Evolutionary conservation across 2,888 invertebrate genomes (phyloP).

Genomic region (Xanthorhoe designata): DNA sequence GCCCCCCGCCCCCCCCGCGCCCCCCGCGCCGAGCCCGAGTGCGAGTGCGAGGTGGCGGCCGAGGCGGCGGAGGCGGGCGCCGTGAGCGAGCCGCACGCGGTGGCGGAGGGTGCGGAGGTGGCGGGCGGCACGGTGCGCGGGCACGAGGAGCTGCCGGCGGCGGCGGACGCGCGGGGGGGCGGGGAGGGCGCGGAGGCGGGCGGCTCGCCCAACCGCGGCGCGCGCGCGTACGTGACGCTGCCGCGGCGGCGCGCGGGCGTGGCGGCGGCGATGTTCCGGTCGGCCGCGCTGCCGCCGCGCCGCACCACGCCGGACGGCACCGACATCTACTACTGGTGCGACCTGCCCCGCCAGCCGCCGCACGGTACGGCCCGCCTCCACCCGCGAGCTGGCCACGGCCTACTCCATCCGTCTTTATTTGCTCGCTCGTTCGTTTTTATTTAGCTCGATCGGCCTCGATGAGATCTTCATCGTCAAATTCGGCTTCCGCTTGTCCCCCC

Average conservation of each 20-base stretch:
- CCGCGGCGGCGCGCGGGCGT: constrained; percentile 69
- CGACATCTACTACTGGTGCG: constrained; percentile 95
- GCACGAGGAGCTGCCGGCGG: constrained; percentile 87
- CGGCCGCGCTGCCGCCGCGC: constrained; percentile 87
- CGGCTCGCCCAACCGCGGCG: constrained; percentile 51
- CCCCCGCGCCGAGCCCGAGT: constrained; percentile 53
- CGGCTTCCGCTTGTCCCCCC: not conserved
- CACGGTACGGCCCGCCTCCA: constrained; percentile 75
- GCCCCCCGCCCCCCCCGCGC: constrained; percentile 55
- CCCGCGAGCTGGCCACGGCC: no score
- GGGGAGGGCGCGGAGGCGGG: constrained; percentile 32
- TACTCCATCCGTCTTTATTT: no score
- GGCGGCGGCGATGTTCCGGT: constrained; percentile 63
- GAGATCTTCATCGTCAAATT: no score
- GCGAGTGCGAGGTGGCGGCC: constrained; percentile 49
- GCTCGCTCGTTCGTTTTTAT: no score
- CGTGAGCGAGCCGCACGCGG: constrained; percentile 24
- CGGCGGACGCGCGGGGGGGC: constrained; percentile 17
- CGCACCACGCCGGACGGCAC: constrained; percentile 93
- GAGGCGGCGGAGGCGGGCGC: constrained; percentile 77
- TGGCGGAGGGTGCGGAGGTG: constrained; percentile 65
- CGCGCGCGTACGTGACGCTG: constrained; percentile 83
- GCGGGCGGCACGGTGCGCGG: constrained; percentile 86
- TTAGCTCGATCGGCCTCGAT: not conserved
- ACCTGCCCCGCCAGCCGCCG: constrained; percentile 86